phyloP scores from a whole-genome alignment of 2,888 invertebrate genomes.

The Sphaeridia pumilis region DNA sequence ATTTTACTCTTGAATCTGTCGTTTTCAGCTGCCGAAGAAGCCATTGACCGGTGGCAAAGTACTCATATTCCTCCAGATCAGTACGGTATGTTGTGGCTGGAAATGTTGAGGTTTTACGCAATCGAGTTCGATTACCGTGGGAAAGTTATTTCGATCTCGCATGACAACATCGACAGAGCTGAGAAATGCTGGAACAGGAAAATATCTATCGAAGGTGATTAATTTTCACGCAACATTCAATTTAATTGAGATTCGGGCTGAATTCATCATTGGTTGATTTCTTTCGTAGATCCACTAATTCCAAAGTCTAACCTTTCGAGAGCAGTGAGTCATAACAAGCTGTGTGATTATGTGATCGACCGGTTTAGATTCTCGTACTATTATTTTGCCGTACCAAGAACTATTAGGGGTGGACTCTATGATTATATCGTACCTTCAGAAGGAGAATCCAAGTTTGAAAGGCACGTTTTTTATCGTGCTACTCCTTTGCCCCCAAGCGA shows the following conservation, averaged over 20 bases:
- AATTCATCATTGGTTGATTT: not conserved
- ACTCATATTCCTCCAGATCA: conserved; percentile 33
- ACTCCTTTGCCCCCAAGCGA: not conserved
- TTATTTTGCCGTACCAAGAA: conserved; percentile 43
- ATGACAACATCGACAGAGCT: conserved; percentile 24
- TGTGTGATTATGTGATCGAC: conserved; percentile 43
- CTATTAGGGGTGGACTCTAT: conserved; percentile 39
- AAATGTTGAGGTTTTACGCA: conserved; percentile 39
- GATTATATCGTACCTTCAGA: conserved; percentile 20
- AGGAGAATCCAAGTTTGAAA: not conserved
- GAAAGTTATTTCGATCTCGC: conserved; percentile 36
- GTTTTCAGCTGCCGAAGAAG: conserved; percentile 28
- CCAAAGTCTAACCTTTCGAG: conserved; percentile 43
- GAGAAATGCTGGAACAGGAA: conserved; percentile 40
- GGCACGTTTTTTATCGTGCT: conserved; percentile 6
- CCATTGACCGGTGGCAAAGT: conserved; percentile 10
- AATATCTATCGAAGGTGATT: conserved; percentile 40
- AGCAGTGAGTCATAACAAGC: conserved; percentile 40
- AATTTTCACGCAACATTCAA: not conserved
- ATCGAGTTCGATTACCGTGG: conserved; percentile 34
- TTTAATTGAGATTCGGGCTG: not conserved
- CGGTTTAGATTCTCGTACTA: conserved; percentile 42
- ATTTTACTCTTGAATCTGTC: conserved; percentile 25
- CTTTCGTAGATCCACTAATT: conserved; percentile 42
- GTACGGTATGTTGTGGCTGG: conserved; percentile 40